Evolutionary conservation across 2,888 invertebrate species (phyloP), one percentile per base, ranked within the genome.

Genomic region (Epistrophe grossulariae): DNA sequence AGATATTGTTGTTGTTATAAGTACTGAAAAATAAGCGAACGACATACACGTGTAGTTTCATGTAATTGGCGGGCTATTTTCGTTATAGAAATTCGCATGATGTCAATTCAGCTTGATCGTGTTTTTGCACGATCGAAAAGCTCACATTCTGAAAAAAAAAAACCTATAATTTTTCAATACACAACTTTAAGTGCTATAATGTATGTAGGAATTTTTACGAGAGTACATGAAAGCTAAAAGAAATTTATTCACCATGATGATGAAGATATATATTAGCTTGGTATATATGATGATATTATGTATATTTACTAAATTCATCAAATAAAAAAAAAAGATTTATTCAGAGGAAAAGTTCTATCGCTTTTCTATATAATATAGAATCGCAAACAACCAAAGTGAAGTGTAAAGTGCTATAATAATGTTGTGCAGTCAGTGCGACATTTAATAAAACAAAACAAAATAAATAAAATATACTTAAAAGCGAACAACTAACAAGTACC

Each of bases 61-160:
- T 24, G 40, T 55, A 70, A 55, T 55, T 70, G 52, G 70, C 52
- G 55, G 55, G 40, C 13, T 70, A 70, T 70, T 70, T 70, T 40
- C 55, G 52, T 70, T 55, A 24, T 24, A 11, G 55, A 24, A 70
- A 52, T 55, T 38, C 17, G 70, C 50, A 68, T 70, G 70, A 70
- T 70, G 70, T 70, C 70, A 70, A 70, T 38, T 52, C 68, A 48
- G 50, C 68, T 70, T 70, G 68, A 70, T 70, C 70, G 35, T 55
- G 13, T 52, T 52, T 70, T 55, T 55, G 55, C 52, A 55, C 55
- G 70, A 52, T 70, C 70, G 9, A 70, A 68, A 70, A 40, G 55
- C 55, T 70, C 40, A 10, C 24, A 52, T 70, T 70, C 38, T 28
- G 38, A 66, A 7, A 24, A 62, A 43, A 50, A 66, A 7, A 24